A percentile compares a stretch with the other conserved stretches of the same genome.
These are phyloP conservation scores for Luperina testacea DNA, from an alignment of 2,888 invertebrate genomes.

Conservation along the genomic window DNA sequence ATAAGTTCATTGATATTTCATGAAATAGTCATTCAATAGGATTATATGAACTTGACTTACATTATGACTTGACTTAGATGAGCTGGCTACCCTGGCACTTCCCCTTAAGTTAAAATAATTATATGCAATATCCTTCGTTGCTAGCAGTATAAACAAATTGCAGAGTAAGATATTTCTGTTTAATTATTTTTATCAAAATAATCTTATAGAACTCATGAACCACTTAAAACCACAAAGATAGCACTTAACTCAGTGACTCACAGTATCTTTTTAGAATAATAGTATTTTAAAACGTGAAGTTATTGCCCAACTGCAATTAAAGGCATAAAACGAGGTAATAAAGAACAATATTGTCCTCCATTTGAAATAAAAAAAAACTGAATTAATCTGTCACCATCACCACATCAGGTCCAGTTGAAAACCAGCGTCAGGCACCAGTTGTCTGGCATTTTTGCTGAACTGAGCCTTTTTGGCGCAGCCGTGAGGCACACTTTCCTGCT, in stretches of 20 bases:
- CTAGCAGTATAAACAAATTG: neutral
- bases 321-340: neutral
- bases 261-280: neutral
- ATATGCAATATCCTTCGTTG: neutral
- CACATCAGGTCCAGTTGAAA: no score
- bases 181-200: neutral
- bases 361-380: no score
- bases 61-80: no score
- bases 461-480: no score
- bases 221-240: neutral
- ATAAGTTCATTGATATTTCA: neutral
- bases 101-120: no score
- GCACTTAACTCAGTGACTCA: neutral
- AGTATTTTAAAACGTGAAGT: slow-evolving; percentile 1
- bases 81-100: no score
- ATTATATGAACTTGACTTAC: no score
- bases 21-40: no score
- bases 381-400: no score
- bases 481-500: no score
- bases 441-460: no score
- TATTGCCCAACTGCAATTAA: neutral
- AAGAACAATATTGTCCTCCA: neutral
- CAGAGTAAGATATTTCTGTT: neutral
- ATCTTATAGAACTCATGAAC: neutral
- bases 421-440: no score